These are phyloP conservation scores for Hiodon alosoides DNA, from an alignment of 2,113 vertebrate species.

Conservation along the genomic window DNA sequence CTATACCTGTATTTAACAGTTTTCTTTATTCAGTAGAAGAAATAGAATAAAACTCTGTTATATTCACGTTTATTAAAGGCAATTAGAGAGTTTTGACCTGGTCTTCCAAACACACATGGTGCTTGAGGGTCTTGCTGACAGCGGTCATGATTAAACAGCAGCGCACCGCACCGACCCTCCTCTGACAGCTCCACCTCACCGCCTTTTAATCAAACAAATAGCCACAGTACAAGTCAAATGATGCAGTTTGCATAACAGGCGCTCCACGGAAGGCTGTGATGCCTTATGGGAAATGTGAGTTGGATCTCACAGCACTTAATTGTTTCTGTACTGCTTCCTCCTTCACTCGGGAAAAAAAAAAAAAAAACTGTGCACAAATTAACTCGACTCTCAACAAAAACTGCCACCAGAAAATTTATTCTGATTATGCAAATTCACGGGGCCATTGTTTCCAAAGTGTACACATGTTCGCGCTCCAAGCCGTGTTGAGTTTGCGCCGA, in stretches of 20 bases:
- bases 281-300: slow-evolving; percentile 22
- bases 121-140: slow-evolving; percentile 93
- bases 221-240: slow-evolving; percentile 18
- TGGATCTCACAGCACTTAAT: neutral
- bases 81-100: slow-evolving; percentile 62
- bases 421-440: slow-evolving; percentile 71
- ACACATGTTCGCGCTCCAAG: slow-evolving; percentile 58
- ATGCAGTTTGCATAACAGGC: slow-evolving; percentile 14
- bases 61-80: no score
- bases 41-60: no score
- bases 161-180: slow-evolving; percentile 46
- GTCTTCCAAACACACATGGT: slow-evolving; percentile 76
- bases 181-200: slow-evolving; percentile 75
- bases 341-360: slow-evolving; percentile 33
- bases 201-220: slow-evolving; percentile 60
- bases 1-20: no score
- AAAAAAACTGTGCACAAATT: slow-evolving; percentile 65
- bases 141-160: slow-evolving; percentile 89
- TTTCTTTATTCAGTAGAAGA: no score
- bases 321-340: slow-evolving; percentile 14
- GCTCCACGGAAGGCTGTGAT: neutral
- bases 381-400: slow-evolving; percentile 73
- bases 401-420: slow-evolving; percentile 71
- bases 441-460: slow-evolving; percentile 74
- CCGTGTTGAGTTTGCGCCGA: slow-evolving; percentile 49